Percentiles rank a stretch among this genome's conserved stretches.
Evolutionary conservation across 1,140 invertebrate genomes (phyloP).

Genomic region (Agraylea sexmaculata): DNA sequence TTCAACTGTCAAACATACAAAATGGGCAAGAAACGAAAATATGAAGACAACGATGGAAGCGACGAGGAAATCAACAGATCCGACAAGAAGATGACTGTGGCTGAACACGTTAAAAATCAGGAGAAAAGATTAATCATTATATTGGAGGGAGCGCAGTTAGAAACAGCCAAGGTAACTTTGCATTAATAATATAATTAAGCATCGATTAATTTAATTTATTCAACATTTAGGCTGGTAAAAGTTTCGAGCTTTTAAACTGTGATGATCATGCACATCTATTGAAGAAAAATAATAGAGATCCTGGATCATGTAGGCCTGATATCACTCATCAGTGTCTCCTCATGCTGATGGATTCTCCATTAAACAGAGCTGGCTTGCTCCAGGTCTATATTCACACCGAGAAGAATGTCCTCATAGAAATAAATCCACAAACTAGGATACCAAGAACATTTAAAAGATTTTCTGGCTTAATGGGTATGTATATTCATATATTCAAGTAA

Average conservation of each 20-base stretch:
- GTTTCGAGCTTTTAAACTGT: conserved; percentile 86
- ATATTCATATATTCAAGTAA: conserved; percentile 7
- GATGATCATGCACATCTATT: conserved; percentile 82
- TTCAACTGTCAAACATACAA: conserved; percentile 6
- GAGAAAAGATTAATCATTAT: conserved; percentile 89
- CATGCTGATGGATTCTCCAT: conserved; percentile 92
- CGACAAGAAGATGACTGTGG: conserved; percentile 51
- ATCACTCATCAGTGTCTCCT: conserved; percentile 91
- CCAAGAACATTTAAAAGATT: conserved; percentile 97
- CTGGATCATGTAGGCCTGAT: conserved; percentile 79
- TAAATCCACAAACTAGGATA: conserved; percentile 96
- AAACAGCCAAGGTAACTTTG: conserved; percentile 81
- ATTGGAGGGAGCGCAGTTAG: conserved; percentile 86
- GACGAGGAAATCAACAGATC: conserved; percentile 52
- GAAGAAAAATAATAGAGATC: conserved; percentile 74
- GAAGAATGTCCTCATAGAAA: conserved; percentile 95
- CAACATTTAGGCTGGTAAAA: conserved; percentile 61
- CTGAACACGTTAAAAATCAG: conserved; percentile 59
- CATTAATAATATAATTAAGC: conserved; percentile 6
- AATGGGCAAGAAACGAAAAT: conserved; percentile 58
- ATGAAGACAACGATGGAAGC: conserved; percentile 30
- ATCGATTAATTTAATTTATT: conserved; percentile 4
- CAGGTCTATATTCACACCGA: conserved; percentile 94
- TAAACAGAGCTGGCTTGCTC: conserved; percentile 80
- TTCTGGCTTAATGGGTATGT: conserved; percentile 90